Percentiles rank a stretch among this genome's conserved stretches.
Evolutionary conservation across 2,797 vertebrate species (phyloP).

Genomic region (Arnoldichthys spilopterus): DNA sequence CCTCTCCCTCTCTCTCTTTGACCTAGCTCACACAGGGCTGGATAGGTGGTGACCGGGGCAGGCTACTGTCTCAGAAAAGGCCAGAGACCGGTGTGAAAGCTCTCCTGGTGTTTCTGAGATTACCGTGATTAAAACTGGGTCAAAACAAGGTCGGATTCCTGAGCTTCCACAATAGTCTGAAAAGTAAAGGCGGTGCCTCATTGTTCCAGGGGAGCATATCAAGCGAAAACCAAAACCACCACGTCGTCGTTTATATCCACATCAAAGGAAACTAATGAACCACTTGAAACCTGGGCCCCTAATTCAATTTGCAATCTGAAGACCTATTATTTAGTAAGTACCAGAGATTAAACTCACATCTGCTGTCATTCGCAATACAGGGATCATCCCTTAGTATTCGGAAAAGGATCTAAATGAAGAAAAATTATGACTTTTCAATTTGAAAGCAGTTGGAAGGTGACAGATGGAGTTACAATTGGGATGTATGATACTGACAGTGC

Average conservation of each 20-base stretch:
- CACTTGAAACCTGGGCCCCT: too few relatives aligned
- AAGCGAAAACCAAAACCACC: constrained; percentile 17
- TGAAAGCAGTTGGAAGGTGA: neutral
- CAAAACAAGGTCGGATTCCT: constrained; percentile 58
- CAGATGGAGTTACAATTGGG: too few relatives aligned
- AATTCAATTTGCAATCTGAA: neutral
- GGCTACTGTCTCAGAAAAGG: constrained; percentile 36
- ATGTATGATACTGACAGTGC: too few relatives aligned
- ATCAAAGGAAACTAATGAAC: neutral
- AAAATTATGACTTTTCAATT: too few relatives aligned
- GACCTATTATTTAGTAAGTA: neutral
- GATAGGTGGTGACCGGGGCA: constrained; percentile 53
- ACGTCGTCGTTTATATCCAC: constrained; percentile 27
- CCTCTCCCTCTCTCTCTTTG: constrained; percentile 59
- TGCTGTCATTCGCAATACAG: too few relatives aligned
- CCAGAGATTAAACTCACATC: too few relatives aligned
- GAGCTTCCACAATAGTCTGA: constrained; percentile 52
- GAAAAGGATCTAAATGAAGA: too few relatives aligned
- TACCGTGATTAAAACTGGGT: constrained; percentile 47
- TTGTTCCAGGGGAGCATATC: constrained; percentile 24
- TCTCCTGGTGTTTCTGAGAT: constrained; percentile 43
- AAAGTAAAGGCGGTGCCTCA: constrained; percentile 37
- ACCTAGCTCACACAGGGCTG: constrained; percentile 44
- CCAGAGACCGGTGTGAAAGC: constrained; percentile 33
- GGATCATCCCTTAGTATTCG: too few relatives aligned